Base-by-base conservation (phyloP, 1,140 invertebrate genomes). In the Penaeus indicus region DNA sequence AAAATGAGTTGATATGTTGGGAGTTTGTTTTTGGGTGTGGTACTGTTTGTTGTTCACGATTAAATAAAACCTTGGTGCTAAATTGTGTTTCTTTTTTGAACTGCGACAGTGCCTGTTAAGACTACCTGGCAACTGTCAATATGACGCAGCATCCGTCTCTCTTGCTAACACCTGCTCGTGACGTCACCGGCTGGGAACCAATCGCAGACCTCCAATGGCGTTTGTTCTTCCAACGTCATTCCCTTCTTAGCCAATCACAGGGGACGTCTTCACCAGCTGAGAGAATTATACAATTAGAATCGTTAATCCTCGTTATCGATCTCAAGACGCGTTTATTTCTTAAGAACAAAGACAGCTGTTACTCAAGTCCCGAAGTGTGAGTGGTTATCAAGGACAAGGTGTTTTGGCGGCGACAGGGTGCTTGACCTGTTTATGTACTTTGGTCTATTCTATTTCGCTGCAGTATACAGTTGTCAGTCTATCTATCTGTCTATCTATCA, bases 231-330 rank as follows among this genome's bases (percentile, higher is more conserved):
- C 78, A 72, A 88, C 67, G 86, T 83, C 81, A 88, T 27, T 7
- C 75, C 27, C 75, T 63, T 47, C 86, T 83, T 84, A 42, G 72
- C 86, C 86, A 88, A 77, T 78, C 86, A 78, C 54, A n/a, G 67
- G 7, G 8, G 60, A 19, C 47, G 13, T 63, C 84, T 25, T 72
- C n/a, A 81, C 86, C 86, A 88, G 86, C 86, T 88, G 86, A n/a
- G 62, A 62, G 67, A 84, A 38, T 88, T 80, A 84, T 88, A 81
- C 81, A 88, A 88, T 84, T 84, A 88, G 86, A 88, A 84, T 88
- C 86, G 83, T 84, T 84, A 88, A 88, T 88, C 80, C 82, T 8
- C 16, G 54, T 63, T 88, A 88, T 88, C 86, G 32, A 61, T 84
- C 86, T 84, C 63, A 62, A 27, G 64, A 88, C 69, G 80, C 77